Evolutionary conservation across 2,888 invertebrate species (phyloP).

Genomic region (Phragmatobia fuliginosa): DNA sequence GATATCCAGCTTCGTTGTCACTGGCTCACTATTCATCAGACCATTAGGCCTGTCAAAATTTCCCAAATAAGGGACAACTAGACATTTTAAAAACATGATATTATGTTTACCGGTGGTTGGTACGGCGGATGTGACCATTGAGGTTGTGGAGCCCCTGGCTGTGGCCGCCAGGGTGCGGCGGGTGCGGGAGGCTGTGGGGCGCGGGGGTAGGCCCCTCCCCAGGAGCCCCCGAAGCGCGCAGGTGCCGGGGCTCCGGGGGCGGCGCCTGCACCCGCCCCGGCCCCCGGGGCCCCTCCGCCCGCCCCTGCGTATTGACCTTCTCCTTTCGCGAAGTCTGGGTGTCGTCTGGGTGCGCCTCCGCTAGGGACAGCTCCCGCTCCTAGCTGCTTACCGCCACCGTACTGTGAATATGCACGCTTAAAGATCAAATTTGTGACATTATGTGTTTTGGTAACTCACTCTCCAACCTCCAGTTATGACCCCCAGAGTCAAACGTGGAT

Average conservation of each 20-base stretch:
- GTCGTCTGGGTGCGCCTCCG: slow-evolving; percentile 61
- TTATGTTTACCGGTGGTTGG: slow-evolving; percentile 28
- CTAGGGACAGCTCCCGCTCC: slow-evolving; percentile 86
- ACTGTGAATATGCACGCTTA: slow-evolving; percentile 57
- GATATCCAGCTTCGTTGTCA: background rate
- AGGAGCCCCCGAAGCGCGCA: slow-evolving; percentile 60
- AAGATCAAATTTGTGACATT: slow-evolving; percentile 4
- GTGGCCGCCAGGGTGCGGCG: slow-evolving; percentile 69
- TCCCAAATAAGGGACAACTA: background rate
- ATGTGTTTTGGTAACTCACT: slow-evolving; percentile 13
- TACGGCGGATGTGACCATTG: slow-evolving; percentile 78
- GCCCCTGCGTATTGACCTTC: slow-evolving; percentile 51
- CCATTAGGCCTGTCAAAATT: background rate
- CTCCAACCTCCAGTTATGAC: background rate
- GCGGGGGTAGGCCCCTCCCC: slow-evolving; percentile 71
- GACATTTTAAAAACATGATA: background rate
- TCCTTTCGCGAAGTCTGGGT: slow-evolving; percentile 69
- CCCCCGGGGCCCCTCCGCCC: slow-evolving; percentile 35
- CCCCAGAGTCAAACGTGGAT: slow-evolving; percentile 1
- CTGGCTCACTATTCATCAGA: background rate
- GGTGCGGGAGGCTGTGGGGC: slow-evolving; percentile 69
- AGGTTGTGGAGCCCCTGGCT: slow-evolving; percentile 65
- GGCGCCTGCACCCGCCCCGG: slow-evolving; percentile 46
- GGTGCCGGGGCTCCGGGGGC: slow-evolving; percentile 46
- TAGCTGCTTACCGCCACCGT: slow-evolving; percentile 86